Percentiles rank a stretch among this genome's conserved stretches.
phyloP scores from a whole-genome alignment of 2,888 invertebrate species.

The Apotomis capreana region DNA sequence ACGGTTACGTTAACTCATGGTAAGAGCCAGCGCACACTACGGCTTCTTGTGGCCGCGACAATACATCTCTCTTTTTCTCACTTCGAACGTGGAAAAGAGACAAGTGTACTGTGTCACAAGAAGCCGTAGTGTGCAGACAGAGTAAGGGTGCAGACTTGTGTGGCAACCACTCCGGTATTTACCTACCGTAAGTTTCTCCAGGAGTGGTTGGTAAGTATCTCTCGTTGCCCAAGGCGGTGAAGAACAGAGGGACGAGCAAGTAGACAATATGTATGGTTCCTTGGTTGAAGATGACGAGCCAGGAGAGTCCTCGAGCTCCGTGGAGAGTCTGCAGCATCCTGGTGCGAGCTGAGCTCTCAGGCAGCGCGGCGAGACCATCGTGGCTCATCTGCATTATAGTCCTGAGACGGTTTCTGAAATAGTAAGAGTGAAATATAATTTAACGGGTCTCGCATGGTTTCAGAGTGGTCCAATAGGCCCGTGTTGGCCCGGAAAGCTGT shows the following conservation, averaged over 20 bases:
- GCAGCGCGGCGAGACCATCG: constrained; percentile 54
- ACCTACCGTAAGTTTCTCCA: constrained; percentile 61
- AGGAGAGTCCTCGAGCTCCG: constrained; percentile 55
- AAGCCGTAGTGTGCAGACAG: too few relatives aligned
- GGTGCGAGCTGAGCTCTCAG: constrained; percentile 49
- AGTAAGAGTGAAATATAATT: background rate
- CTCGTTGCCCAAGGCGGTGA: constrained; percentile 56
- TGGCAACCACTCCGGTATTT: background rate
- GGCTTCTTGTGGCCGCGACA: too few relatives aligned
- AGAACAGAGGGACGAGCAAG: constrained; percentile 57
- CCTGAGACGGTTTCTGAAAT: constrained; percentile 53
- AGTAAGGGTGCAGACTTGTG: too few relatives aligned
- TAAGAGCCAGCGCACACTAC: too few relatives aligned
- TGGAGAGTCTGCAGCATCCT: constrained; percentile 52
- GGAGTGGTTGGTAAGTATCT: constrained; percentile 64
- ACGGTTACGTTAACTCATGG: too few relatives aligned
- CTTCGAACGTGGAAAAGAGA: too few relatives aligned
- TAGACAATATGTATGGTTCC: constrained; percentile 56
- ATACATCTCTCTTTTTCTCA: too few relatives aligned
- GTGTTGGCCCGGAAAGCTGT: too few relatives aligned
- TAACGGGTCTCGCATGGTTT: too few relatives aligned
- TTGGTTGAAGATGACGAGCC: constrained; percentile 61
- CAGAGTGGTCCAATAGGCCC: too few relatives aligned
- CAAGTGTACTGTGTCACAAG: too few relatives aligned
- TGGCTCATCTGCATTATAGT: constrained; percentile 57